Evolutionary conservation across 2,888 invertebrate species (phyloP), one percentile per base, ranked within the genome.

Genomic region (Eurytoma californica): DNA sequence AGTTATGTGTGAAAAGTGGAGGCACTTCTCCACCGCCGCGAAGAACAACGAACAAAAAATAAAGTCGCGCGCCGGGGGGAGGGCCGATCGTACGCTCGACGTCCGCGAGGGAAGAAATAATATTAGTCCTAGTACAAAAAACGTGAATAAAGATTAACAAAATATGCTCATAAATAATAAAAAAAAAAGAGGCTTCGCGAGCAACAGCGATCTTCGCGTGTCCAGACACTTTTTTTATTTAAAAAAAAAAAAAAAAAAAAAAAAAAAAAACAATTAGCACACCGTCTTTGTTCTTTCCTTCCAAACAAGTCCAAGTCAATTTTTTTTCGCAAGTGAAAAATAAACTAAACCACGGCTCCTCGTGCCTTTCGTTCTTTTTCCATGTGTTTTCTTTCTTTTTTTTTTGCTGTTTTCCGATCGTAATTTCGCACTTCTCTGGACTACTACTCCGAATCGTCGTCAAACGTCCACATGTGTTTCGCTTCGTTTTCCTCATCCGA

Each of bases 81-180:
- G 30, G 30, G 39, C 39, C 9, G 57, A 77, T 66, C 69, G 74
- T 77, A 72, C 77, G 70, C 77, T 79, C 81, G 81, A 72, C 79
- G 74, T 65, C 51, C 77, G 72, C 79, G 78, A 77, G 72, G 83
- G 85, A 85, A 83, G 82, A 85, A 84, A 85, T 84, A 86, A 84
- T 84, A 86, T 86, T 86, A 85, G 84, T 86, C 85, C 85, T 86
- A 85, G 84, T 85, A 80, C 72, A 81, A 84, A 85, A 86, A 88
- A 88, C 86, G 85, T 87, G 87, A 89, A 87, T 88, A 87, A 88
- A 88, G 87, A 88, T 86, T 87, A 89, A 89, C 87, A 88, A 88
- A 88, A 88, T 87, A 88, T 88, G 86, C 86, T 88, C 86, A 87
- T 88, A 87, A 87, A 88, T 87, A 75, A 82, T 81, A 76, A 79